These are phyloP conservation scores for Limnodromus scolopaceus DNA, from an alignment of 2,797 vertebrate species.

Conservation along the genomic window DNA sequence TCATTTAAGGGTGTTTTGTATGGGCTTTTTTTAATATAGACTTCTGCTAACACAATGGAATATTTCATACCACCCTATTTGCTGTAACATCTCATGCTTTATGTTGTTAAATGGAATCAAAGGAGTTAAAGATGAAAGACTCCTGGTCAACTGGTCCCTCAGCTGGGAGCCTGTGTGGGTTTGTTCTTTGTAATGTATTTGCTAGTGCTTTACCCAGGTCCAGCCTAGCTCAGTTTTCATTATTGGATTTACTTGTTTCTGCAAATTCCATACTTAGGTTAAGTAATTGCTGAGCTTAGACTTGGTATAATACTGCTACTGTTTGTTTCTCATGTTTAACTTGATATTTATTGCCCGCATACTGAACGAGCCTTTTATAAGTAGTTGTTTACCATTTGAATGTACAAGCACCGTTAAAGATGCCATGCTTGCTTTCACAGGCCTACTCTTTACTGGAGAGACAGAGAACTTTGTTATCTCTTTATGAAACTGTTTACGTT, in stretches of 20 bases:
- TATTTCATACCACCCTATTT: constrained; percentile 66
- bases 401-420: background rate
- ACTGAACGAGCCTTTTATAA: constrained; percentile 3
- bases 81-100: constrained; percentile 22
- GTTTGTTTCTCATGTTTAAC: constrained; percentile 12
- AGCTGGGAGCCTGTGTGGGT: constrained; percentile 1
- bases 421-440: background rate
- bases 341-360: background rate
- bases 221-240: constrained; percentile 16
- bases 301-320: background rate
- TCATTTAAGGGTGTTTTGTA: constrained; percentile 53
- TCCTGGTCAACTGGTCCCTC: constrained; percentile 30
- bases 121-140: constrained; percentile 64
- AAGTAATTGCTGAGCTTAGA: constrained; percentile 6
- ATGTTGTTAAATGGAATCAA: constrained; percentile 45
- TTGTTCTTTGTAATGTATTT: constrained; percentile 51
- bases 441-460: background rate
- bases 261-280: background rate
- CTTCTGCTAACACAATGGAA: constrained; percentile 66
- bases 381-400: constrained; percentile 4
- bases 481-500: background rate
- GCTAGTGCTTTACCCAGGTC: constrained; percentile 8
- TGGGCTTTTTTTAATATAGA: constrained; percentile 61
- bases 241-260: constrained; percentile 33
- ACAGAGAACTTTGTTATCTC: background rate